These are phyloP conservation scores for Diloba caeruleocephala DNA, from an alignment of 2,888 invertebrate species.

Conservation along the genomic window DNA sequence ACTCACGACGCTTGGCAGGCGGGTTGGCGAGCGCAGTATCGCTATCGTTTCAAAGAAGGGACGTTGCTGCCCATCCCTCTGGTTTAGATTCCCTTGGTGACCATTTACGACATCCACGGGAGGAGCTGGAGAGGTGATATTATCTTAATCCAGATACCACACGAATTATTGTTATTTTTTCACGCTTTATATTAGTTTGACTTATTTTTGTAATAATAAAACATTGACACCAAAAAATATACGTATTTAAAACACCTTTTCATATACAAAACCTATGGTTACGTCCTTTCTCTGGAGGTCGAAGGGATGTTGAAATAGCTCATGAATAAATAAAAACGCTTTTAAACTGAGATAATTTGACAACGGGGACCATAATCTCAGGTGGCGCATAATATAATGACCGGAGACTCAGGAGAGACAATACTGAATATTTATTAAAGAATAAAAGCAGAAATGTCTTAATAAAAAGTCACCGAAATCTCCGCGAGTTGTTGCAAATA, in stretches of 20 bases:
- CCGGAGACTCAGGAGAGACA: conserved; percentile 2
- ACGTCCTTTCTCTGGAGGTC: conserved; percentile 29
- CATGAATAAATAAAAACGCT: conserved; percentile 51
- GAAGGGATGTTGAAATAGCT: conserved; percentile 41
- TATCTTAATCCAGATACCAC: too few relatives aligned
- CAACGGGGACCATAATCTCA: conserved; percentile 33
- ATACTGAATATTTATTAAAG: conserved; percentile 37
- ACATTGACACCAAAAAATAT: conserved; percentile 25
- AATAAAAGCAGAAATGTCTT: conserved; percentile 9
- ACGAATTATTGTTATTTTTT: too few relatives aligned
- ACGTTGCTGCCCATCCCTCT: too few relatives aligned
- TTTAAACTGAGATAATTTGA: conserved; percentile 44
- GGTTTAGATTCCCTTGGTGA: too few relatives aligned
- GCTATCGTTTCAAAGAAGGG: too few relatives aligned
- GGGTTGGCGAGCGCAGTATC: too few relatives aligned
- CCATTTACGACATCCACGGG: too few relatives aligned
- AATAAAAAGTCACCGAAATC: conserved; percentile 23
- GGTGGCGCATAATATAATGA: conserved; percentile 17
- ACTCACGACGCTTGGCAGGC: too few relatives aligned
- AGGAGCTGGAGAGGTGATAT: too few relatives aligned
- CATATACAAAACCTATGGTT: conserved; percentile 20
- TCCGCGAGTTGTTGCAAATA: conserved; percentile 26
- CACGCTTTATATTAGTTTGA: conserved; percentile 4
- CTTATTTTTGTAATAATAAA: conserved; percentile 3
- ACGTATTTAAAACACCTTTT: conserved; percentile 7